Conservation (phyloP, 2,888 invertebrate genomes). For the Limnephilus rhombicus region DNA sequence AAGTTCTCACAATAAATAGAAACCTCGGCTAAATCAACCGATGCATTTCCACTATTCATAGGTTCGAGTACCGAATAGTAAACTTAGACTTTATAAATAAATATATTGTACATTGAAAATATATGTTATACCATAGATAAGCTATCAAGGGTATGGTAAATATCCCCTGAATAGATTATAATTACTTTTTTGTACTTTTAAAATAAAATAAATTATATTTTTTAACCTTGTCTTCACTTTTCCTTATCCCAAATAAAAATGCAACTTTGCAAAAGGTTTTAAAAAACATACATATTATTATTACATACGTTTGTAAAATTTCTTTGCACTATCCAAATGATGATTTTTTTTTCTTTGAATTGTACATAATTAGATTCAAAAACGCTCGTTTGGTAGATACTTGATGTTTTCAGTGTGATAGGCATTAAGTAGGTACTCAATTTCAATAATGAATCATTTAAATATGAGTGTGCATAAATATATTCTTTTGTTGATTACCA, state of each 20-base stretch:
- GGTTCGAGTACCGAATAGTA: too few species aligned
- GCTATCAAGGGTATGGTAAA: too few species aligned
- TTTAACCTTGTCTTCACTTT: background rate
- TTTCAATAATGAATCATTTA: background rate
- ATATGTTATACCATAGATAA: too few species aligned
- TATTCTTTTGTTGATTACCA: too few species aligned
- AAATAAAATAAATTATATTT: background rate
- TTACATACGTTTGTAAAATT: background rate
- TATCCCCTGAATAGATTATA: background rate
- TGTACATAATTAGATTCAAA: background rate
- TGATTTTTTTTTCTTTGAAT: background rate
- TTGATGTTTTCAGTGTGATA: background rate
- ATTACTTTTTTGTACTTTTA: background rate
- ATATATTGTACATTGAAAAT: too few species aligned
- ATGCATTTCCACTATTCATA: too few species aligned
- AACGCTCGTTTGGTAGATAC: background rate
- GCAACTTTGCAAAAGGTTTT: background rate
- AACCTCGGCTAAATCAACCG: too few species aligned
- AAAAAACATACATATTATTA: background rate
- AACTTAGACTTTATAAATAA: too few species aligned
- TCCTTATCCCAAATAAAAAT: background rate
- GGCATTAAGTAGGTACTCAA: background rate
- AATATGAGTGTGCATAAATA: background rate
- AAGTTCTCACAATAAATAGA: too few species aligned
- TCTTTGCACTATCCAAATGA: background rate